Conservation (phyloP, 2,888 invertebrate species). For the Papilio protenor region DNA sequence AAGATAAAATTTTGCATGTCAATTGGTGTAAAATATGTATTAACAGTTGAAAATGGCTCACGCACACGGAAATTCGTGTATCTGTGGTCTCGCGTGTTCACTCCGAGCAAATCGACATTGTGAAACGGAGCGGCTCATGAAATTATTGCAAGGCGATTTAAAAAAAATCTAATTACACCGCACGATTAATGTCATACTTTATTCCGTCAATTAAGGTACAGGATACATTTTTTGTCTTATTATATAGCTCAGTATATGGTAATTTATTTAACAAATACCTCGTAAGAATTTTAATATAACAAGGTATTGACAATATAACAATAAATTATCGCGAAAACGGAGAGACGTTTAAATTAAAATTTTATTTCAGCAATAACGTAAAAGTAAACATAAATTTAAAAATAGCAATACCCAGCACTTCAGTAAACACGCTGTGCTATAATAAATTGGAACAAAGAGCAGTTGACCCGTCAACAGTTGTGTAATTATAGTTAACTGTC, state of each 20-base stretch:
- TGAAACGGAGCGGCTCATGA: constrained; percentile 60
- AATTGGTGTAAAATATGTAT: constrained; percentile 16
- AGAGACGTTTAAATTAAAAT: neutral
- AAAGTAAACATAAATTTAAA: neutral
- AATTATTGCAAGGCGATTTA: constrained; percentile 48
- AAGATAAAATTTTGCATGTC: constrained; percentile 10
- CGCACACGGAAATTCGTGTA: constrained; percentile 67
- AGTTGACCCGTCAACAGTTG: constrained; percentile 33
- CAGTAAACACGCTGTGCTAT: constrained; percentile 4
- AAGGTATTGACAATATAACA: neutral
- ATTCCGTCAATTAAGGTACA: constrained; percentile 42
- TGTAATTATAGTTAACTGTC: constrained; percentile 37
- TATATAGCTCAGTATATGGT: neutral
- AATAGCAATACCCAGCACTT: constrained; percentile 2
- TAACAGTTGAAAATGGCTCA: constrained; percentile 35
- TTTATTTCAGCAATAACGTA: neutral
- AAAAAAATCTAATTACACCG: constrained; percentile 48
- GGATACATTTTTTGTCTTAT: neutral
- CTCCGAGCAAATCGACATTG: constrained; percentile 51
- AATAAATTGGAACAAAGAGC: constrained; percentile 24
- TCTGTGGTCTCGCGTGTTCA: constrained; percentile 53
- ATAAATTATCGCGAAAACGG: too few relatives aligned
- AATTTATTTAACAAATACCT: neutral
- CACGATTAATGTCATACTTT: constrained; percentile 55
- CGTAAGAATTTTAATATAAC: neutral